phyloP scores from a whole-genome alignment of 2,888 invertebrate genomes.

The Odontocerum albicorne region DNA sequence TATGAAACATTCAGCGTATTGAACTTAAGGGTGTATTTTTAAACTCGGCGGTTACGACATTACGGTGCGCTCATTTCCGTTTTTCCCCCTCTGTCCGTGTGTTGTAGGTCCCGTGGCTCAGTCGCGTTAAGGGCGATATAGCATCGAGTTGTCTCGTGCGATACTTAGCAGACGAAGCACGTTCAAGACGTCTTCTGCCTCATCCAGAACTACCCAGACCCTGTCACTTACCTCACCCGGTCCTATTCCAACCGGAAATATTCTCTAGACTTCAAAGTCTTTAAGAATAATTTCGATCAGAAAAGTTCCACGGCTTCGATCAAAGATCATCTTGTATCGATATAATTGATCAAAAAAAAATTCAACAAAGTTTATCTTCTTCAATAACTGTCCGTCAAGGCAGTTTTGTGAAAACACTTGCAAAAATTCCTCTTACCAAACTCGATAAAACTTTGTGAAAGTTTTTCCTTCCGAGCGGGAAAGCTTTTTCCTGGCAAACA shows the following conservation, averaged over 20 bases:
- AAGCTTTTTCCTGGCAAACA: too few relatives aligned
- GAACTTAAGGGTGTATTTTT: neutral
- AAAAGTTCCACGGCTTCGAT: too few relatives aligned
- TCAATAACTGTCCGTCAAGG: too few relatives aligned
- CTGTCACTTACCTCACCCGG: constrained; percentile 9
- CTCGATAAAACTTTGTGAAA: too few relatives aligned
- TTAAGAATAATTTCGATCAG: too few relatives aligned
- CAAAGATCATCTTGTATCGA: too few relatives aligned
- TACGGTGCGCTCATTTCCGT: neutral
- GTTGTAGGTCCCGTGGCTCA: constrained; percentile 16
- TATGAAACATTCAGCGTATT: neutral
- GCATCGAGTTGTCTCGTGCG: constrained; percentile 18
- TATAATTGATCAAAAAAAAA: too few relatives aligned
- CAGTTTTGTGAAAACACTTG: too few relatives aligned
- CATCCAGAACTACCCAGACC: constrained; percentile 3
- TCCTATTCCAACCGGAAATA: neutral
- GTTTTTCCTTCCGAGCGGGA: too few relatives aligned
- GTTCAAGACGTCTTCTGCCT: constrained; percentile 7
- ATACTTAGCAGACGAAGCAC: constrained; percentile 8
- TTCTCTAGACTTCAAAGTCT: too few relatives aligned
- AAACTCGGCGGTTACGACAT: constrained; percentile 6
- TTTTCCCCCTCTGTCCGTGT: constrained; percentile 18
- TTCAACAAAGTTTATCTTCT: too few relatives aligned
- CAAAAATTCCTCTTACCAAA: too few relatives aligned
- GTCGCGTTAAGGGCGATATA: constrained; percentile 28